Evolutionary conservation across 2,113 vertebrate species (phyloP).

Genomic region (Spea multiplicata): DNA sequence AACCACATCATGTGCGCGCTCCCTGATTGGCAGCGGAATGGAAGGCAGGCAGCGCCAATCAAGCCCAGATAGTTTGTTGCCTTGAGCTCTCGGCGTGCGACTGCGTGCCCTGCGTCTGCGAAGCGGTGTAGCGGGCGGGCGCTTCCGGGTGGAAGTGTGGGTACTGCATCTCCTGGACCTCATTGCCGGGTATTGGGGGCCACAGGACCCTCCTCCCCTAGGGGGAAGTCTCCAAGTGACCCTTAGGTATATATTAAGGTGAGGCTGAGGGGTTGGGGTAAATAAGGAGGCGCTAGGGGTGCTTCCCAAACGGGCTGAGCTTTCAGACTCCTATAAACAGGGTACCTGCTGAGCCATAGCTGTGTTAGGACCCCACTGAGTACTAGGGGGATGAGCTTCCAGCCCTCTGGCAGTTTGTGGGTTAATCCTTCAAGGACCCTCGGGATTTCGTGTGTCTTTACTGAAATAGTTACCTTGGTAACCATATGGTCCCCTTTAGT

Average conservation of each 20-base stretch:
- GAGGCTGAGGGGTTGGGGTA: neutral
- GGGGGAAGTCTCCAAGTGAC: neutral
- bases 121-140: neutral
- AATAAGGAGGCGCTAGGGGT: no score
- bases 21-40: neutral
- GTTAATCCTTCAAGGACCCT: no score
- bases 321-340: no score
- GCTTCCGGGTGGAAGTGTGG: neutral
- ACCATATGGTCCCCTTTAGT: no score
- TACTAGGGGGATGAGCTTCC: no score
- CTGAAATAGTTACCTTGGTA: no score
- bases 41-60: conserved; percentile 2
- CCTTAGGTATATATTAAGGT: neutral
- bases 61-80: neutral
- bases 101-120: conserved; percentile 3
- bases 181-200: neutral
- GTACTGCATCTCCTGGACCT: conserved; percentile 1
- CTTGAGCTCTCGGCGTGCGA: neutral
- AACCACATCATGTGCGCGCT: neutral
- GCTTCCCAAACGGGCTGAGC: no score
- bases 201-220: neutral
- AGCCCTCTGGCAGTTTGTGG: no score
- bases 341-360: no score
- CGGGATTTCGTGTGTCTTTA: no score
- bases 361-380: no score